Evolutionary conservation across 2,113 vertebrate species (phyloP).

Genomic region (Daboia siamensis): DNA sequence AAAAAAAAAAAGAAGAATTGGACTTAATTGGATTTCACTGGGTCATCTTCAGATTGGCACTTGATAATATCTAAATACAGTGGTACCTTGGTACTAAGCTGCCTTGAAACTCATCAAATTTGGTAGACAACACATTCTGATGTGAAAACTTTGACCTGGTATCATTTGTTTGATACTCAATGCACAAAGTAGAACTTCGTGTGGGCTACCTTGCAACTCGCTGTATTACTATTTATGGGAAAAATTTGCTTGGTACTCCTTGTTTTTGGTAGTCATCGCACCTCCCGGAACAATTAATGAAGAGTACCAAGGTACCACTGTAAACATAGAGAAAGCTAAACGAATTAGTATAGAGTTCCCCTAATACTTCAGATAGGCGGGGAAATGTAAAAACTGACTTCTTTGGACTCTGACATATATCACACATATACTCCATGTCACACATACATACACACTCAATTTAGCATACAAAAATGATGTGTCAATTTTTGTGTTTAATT

Average conservation of each 20-base stretch:
- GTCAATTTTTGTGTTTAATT: slow-evolving; percentile 27
- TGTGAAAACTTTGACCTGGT: not conserved
- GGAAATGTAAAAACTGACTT: slow-evolving; percentile 13
- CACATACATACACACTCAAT: not conserved
- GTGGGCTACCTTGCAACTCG: not conserved
- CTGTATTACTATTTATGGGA: not conserved
- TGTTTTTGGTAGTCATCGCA: not conserved
- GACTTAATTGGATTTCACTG: not conserved
- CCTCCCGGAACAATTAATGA: not conserved
- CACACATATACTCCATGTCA: not conserved
- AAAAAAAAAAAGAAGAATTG: no score
- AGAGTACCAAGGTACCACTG: not conserved
- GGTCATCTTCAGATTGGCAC: not conserved
- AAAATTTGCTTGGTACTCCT: not conserved
- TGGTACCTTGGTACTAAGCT: not conserved
- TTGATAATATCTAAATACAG: not conserved
- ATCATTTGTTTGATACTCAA: not conserved
- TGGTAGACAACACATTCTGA: not conserved
- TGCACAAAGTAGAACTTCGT: not conserved
- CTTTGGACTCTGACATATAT: not conserved
- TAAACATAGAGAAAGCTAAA: not conserved
- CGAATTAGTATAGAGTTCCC: slow-evolving; percentile 8
- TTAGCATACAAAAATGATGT: slow-evolving; percentile 25
- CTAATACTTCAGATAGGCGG: not conserved
- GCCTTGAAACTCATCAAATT: not conserved